Evolutionary conservation across 2,888 invertebrate genomes (phyloP).

Genomic region (Periphyllus acericola): DNA sequence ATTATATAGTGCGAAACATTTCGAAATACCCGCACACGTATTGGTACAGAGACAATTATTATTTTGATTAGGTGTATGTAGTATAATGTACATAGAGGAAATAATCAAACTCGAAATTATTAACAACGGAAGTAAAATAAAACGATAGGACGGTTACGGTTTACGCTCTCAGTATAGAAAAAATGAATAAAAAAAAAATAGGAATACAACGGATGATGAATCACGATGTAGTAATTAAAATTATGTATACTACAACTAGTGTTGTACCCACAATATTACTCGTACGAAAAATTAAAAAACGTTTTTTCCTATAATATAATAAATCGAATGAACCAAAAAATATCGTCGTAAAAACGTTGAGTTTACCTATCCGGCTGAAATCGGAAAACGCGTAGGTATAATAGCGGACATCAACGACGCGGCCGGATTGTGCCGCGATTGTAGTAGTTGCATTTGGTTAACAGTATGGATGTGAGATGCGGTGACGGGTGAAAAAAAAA

Average conservation of each 20-base stretch:
- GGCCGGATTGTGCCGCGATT: not conserved
- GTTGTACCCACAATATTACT: not conserved
- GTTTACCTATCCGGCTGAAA: not conserved
- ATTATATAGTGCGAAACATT: not conserved
- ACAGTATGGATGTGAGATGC: not conserved
- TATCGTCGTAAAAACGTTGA: not conserved
- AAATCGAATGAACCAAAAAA: not conserved
- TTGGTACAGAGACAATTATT: not conserved
- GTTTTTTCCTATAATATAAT: constrained; percentile 29
- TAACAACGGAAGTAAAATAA: constrained; percentile 33
- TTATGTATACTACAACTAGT: not conserved
- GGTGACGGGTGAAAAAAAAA: not conserved
- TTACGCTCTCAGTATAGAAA: not conserved
- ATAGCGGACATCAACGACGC: not conserved
- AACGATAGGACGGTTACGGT: constrained; percentile 30
- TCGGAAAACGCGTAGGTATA: not conserved
- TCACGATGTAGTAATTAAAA: constrained; percentile 35
- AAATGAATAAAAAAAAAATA: not conserved
- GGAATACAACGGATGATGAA: not conserved
- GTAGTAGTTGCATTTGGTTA: not conserved
- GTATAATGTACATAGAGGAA: not conserved
- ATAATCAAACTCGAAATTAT: constrained; percentile 38
- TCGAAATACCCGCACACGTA: not conserved
- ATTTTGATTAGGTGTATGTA: not conserved
- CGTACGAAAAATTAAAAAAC: constrained; percentile 6